Evolutionary conservation across 2,113 vertebrate genomes (phyloP), one percentile per base, ranked within the genome.

Genomic region (Halcyon malimbica): DNA sequence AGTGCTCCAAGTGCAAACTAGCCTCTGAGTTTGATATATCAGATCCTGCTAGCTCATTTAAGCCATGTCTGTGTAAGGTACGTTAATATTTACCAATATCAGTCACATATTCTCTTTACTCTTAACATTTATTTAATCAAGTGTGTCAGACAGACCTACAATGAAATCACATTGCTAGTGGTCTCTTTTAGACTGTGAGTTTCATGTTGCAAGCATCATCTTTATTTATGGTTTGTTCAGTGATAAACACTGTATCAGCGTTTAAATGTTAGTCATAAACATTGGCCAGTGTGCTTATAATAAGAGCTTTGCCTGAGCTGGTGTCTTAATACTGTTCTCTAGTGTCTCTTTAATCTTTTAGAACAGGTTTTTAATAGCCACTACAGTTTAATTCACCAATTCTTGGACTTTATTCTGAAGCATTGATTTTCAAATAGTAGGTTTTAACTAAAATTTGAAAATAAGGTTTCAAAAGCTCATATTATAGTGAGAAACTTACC

Each of bases 1-100:
- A 94, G 59, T 77, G 31, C 91, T 76, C 50, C 59, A 86, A 92
- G 48, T 87, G 44, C 75, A 85, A 91, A 89, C 57, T 89, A 93
- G 79, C 81, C 53, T 89, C 89, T 89, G 81, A 91, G 68, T 93
- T 81, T 84, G 59, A 73, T 88, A 65, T 53, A 75, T 31, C 44
- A 60, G 53, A 44, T 62, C 71, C 59, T 87, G 63, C 44, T 79
- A 14, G 65, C 75, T 77, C 16, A 42, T 64, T 90, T 64, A 84
- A 92, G 71, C 29, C 10, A 5, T 53, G 13, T 62, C 16, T 88
- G 83, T 76, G 26, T 16, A 70, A 91, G 42, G n/a, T 20, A 80
- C 10, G 13, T 51, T 90, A 85, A 54, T 86, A 74, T 31, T 76
- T 64, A 70, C 8, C 16, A 35, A 14, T 75, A 83, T 51, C 6